These are phyloP conservation scores for Ametastegia equiseti DNA, from an alignment of 2,888 invertebrate genomes.

Conservation along the genomic window DNA sequence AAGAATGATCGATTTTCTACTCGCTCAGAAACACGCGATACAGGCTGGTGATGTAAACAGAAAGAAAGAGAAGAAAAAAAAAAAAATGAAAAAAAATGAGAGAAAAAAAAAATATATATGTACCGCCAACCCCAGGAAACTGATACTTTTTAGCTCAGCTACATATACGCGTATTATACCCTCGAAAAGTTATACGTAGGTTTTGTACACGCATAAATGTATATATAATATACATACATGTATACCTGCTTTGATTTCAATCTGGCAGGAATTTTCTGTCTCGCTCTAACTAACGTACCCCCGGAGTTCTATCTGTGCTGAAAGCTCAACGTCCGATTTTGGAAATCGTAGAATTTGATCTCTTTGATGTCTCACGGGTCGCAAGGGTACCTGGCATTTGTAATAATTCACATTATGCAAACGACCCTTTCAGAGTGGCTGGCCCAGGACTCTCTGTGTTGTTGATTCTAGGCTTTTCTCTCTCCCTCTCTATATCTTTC, in stretches of 20 bases:
- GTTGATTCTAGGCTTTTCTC: constrained; percentile 19
- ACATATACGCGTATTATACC: constrained; percentile 8
- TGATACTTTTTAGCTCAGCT: constrained; percentile 24
- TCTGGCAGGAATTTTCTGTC: neutral
- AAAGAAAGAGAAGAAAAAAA: neutral
- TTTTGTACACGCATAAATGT: too few species aligned
- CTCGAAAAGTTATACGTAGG: constrained; percentile 1
- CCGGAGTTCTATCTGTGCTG: neutral
- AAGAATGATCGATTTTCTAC: constrained; percentile 27
- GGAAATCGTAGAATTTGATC: constrained; percentile 40
- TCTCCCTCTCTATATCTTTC: too few species aligned
- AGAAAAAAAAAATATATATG: constrained; percentile 7
- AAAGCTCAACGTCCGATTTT: constrained; percentile 41
- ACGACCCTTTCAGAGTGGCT: constrained; percentile 48
- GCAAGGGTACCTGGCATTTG: constrained; percentile 45
- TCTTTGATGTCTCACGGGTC: constrained; percentile 44
- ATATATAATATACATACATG: neutral
- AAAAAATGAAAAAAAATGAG: neutral
- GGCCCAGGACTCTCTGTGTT: constrained; percentile 19
- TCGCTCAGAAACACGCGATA: constrained; percentile 3
- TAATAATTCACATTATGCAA: constrained; percentile 50
- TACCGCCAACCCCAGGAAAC: constrained; percentile 6
- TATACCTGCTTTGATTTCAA: constrained; percentile 25
- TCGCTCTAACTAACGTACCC: neutral
- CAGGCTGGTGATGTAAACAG: neutral